Evolutionary conservation across 2,888 invertebrate species (phyloP).

Genomic region (Acleris sparsana): DNA sequence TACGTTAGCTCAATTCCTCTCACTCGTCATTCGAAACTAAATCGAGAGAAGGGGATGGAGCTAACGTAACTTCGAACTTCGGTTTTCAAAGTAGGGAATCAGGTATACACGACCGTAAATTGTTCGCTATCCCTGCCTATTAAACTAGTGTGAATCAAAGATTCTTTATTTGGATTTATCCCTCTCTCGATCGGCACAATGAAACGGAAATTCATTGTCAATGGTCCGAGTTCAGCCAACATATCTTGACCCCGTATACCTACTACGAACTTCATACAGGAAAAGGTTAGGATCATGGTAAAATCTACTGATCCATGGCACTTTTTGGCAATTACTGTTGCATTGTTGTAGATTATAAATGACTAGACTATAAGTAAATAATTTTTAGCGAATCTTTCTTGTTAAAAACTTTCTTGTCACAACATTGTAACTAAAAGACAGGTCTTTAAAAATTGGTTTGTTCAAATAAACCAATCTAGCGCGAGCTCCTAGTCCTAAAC

Average conservation of each 20-base stretch:
- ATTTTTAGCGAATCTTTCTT: too few relatives aligned
- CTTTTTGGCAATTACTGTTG: too few relatives aligned
- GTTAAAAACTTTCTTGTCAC: too few relatives aligned
- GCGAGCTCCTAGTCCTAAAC: not conserved
- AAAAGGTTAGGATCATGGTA: too few relatives aligned
- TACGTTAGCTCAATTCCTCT: too few relatives aligned
- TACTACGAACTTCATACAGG: not conserved
- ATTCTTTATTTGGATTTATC: conserved; percentile 56
- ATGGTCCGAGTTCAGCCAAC: conserved; percentile 2
- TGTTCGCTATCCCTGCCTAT: conserved; percentile 52
- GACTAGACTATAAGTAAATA: too few relatives aligned
- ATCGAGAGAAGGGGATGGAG: too few relatives aligned
- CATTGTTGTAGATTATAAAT: too few relatives aligned
- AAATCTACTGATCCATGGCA: too few relatives aligned
- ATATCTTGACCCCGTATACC: conserved; percentile 2
- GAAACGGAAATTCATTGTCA: conserved; percentile 53
- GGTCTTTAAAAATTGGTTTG: conserved; percentile 39
- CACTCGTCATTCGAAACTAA: too few relatives aligned
- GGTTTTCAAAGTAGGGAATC: too few relatives aligned
- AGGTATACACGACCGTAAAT: conserved; percentile 36
- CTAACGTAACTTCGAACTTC: too few relatives aligned
- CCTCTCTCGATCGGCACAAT: conserved; percentile 51
- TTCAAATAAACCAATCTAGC: not conserved
- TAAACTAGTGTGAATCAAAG: conserved; percentile 60
- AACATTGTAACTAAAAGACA: not conserved